Evolutionary conservation across 2,888 invertebrate species (phyloP), one percentile per base, ranked within the genome.

Genomic region (Catocala fraxini): DNA sequence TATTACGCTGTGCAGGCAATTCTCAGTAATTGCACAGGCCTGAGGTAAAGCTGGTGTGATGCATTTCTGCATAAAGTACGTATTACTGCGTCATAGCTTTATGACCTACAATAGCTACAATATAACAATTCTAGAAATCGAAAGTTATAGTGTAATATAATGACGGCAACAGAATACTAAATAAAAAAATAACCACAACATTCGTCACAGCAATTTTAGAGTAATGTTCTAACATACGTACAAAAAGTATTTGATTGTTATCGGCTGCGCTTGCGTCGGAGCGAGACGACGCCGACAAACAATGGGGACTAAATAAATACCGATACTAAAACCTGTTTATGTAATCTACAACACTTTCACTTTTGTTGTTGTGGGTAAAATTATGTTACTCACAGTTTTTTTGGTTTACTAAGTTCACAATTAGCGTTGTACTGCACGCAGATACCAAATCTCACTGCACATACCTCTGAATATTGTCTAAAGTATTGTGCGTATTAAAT

Each of bases 271-370:
- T 11, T 5, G 49, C 54, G 52, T 15, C n/a, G 39, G 13, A 51
- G 55, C 51, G 60, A 55, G 41, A 57, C 57, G 57, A 34, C 33
- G 45, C 25, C 41, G 49, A 6, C 51, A 41, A 55, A 51, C 55
- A 55, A 60, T 49, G 45, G 35, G 25, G 12, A 34, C 55, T 60
- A 48, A 51, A 55, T 51, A 55, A 55, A 59, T 55, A 49, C 11
- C 51, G 46, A 60, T 56, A 56, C 33, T 3, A 59, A 35, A 49
- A 55, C 35, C 9, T 13, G 51, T 41, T 55, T 39, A 46, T 41
- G 51, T 51, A 56, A 60, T 60, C 51, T 25, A 2, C 33, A 48
- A n/a, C 34, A 54, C 59, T 59, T 59, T 54, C 59, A 59, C 53
- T 49, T 25, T 12, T 6, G 39, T 35, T 34, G 6, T 25, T 51